A percentile compares a stretch with the other conserved stretches of the same genome.
These are phyloP conservation scores for Dinomys branickii DNA, from an alignment of 2,113 vertebrate genomes.

Conservation along the genomic window DNA sequence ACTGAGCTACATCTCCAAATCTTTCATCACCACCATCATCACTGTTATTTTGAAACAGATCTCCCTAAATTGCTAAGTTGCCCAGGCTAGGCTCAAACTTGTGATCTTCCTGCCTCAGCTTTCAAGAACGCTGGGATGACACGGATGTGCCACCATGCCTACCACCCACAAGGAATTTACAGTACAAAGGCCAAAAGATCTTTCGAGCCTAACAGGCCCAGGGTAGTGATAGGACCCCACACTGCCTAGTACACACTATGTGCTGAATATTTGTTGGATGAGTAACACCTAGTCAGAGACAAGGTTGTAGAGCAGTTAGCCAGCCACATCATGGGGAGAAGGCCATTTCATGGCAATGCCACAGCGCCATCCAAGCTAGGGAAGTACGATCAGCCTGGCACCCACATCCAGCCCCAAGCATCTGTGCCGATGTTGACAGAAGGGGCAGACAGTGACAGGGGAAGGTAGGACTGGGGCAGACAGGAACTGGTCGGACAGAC, in stretches of 20 bases:
- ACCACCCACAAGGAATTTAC: neutral
- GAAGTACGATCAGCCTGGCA: neutral
- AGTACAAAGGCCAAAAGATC: neutral
- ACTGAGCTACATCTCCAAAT: neutral
- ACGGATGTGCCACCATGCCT: neutral
- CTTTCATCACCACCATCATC: neutral
- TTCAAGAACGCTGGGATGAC: neutral
- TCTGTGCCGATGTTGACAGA: neutral
- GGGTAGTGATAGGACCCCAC: neutral
- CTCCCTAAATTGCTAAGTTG: neutral
- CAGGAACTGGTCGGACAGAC: neutral
- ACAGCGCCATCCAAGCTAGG: neutral
- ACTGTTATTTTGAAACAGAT: neutral
- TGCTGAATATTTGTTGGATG: neutral
- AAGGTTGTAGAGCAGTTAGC: neutral
- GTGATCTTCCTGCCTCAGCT: neutral
- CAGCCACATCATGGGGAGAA: neutral
- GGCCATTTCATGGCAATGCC: no score
- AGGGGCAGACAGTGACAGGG: rapidly evolving
- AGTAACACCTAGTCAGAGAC: neutral
- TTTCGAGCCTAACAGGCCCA: neutral
- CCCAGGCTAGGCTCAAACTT: neutral
- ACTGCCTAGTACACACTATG: neutral
- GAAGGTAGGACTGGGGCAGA: neutral
- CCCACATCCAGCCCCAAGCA: no score